A percentile compares a stretch with the other conserved stretches of the same genome.
phyloP scores from a whole-genome alignment of 1,140 invertebrate genomes.

The Psilanteris sp. region DNA sequence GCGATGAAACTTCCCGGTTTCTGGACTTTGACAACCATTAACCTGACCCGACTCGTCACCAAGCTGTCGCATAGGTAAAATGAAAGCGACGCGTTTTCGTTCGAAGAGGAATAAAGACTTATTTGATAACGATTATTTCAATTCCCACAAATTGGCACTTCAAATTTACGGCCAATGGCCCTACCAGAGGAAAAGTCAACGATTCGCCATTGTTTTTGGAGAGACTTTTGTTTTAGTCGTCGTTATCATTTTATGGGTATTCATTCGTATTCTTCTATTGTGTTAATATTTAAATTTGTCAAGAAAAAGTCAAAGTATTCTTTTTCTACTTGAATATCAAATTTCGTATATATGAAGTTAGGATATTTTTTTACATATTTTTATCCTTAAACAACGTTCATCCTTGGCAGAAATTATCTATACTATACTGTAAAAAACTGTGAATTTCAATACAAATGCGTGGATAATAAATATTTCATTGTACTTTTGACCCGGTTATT shows the following conservation, averaged over 20 bases:
- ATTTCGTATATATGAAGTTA: no score
- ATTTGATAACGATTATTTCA: slow-evolving; percentile 19
- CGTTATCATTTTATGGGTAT: slow-evolving; percentile 14
- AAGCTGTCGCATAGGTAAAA: background rate
- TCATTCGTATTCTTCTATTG: no score
- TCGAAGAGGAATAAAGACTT: slow-evolving; percentile 7
- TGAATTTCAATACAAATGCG: no score
- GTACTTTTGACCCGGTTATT: no score
- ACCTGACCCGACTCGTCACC: background rate
- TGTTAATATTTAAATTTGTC: no score
- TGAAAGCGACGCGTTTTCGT: background rate
- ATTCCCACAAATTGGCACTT: slow-evolving; percentile 14
- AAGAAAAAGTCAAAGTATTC: no score
- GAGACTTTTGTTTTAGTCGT: background rate
- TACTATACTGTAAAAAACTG: no score
- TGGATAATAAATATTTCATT: no score
- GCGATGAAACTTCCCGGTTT: slow-evolving; percentile 11
- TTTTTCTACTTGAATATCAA: no score
- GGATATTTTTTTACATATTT: slow-evolving; percentile 37
- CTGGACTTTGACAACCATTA: slow-evolving; percentile 3
- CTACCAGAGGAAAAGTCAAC: background rate
- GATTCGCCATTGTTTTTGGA: slow-evolving; percentile 7
- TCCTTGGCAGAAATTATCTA: no score
- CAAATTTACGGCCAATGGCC: slow-evolving; percentile 24
- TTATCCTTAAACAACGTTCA: no score